A percentile compares a stretch with the other conserved stretches of the same genome.
phyloP scores from a whole-genome alignment of 2,113 vertebrate genomes.

The Phylloscopus trochiloides region DNA sequence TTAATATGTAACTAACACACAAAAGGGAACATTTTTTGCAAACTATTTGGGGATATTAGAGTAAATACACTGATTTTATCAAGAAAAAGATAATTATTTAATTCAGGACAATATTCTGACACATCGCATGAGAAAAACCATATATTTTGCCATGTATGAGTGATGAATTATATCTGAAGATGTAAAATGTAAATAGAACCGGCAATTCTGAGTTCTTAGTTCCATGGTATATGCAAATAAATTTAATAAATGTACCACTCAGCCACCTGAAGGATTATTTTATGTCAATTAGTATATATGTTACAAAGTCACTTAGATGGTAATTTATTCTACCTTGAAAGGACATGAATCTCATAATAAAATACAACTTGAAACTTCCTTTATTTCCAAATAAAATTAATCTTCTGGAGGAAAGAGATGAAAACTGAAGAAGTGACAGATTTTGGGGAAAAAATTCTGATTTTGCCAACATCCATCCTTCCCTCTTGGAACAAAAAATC shows the following conservation, averaged over 20 bases:
- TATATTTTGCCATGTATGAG: not conserved
- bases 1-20: not conserved
- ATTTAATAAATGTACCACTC: not conserved
- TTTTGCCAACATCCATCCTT: not conserved
- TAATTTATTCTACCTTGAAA: not conserved
- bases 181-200: not conserved
- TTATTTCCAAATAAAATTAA: not conserved
- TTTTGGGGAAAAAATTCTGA: not conserved
- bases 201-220: not conserved
- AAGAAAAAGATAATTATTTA: not conserved
- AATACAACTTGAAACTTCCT: not conserved
- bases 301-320: not conserved
- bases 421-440: not conserved
- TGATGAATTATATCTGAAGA: constrained; percentile 8
- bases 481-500: not conserved
- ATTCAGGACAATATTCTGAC: not conserved
- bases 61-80: not conserved
- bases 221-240: not conserved
- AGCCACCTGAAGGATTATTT: not conserved
- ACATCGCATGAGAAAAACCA: not conserved
- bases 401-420: not conserved
- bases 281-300: not conserved
- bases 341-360: not conserved
- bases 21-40: not conserved
- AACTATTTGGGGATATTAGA: not conserved